Evolutionary conservation across 2,797 vertebrate species (phyloP).

Genomic region (Trichosurus vulpecula): DNA sequence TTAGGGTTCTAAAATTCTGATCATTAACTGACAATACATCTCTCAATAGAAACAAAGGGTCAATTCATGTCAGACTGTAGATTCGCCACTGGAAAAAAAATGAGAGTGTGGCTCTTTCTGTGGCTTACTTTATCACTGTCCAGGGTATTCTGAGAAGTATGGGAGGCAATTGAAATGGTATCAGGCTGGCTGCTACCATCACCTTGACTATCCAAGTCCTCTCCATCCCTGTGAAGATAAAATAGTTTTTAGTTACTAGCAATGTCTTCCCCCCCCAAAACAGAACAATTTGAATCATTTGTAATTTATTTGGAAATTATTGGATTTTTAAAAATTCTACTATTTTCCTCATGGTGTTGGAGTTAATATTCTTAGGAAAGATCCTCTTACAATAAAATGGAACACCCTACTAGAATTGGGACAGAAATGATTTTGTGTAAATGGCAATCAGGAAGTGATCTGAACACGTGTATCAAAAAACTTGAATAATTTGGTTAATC

Average conservation of each 20-base stretch:
- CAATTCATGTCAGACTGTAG: background rate
- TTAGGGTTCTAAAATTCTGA: background rate
- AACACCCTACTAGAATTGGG: background rate
- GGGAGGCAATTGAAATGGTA: conserved; percentile 97
- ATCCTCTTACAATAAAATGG: background rate
- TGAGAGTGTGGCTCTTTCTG: accelerated
- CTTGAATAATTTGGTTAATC: background rate
- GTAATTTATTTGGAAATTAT: background rate
- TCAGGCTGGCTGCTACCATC: conserved; percentile 99
- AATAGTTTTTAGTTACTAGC: conserved; percentile 30
- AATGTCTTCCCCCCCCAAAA: background rate
- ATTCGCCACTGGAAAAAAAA: accelerated
- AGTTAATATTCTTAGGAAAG: background rate
- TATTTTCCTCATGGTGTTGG: background rate
- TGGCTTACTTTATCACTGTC: conserved; percentile 97
- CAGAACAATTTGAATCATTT: background rate
- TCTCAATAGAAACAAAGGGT: background rate
- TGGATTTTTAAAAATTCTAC: background rate
- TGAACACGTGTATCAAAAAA: background rate
- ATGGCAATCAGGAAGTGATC: background rate
- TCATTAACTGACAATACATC: no score
- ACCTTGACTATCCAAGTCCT: conserved; percentile 98
- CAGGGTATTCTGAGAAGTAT: conserved; percentile 98
- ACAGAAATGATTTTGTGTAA: background rate
- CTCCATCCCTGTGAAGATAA: conserved; percentile 91